Base-by-base conservation (phyloP, 2,888 invertebrate species). In the Sturmia bella region DNA sequence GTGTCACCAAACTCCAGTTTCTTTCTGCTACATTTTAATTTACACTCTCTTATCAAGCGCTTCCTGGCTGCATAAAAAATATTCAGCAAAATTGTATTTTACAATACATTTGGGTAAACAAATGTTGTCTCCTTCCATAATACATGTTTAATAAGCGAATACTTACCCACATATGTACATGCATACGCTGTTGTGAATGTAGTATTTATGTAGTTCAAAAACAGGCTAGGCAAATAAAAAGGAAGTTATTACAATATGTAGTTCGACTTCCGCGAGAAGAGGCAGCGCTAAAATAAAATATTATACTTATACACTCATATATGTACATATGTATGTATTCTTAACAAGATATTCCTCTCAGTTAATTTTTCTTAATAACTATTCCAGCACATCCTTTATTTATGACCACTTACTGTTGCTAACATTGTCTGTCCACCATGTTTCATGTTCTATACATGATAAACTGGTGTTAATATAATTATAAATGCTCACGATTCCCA, bases 401-500 rank as follows among this genome's bases (percentile, higher is more conserved):
- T 57, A 48, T 3, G 21, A 43, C 3, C 54, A 27, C 19, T 15
- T 15, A 21, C 56, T 57, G 15, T 57, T 27, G 5, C 0, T 21
- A 13, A 7, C 12, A 48, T 13, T 70, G 0, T 57, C 1, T 41
- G 32, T 39, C 57, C 37, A 0, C 13, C 15, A 13, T 37, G 39
- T 9, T 32, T 3, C 11, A 21, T 59, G 13, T 32, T 32, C 32
- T 73, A 37, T 56, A n/a, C 39, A 50, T 32, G 15, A 17, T 11
- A 48, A 72, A 72, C 56, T 57, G 56, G 32, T 64, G 57, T 72
- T 72, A 78, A 72, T 72, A 64, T 59, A 72, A 72, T 80, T 80
- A 69, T 74, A 64, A 75, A 69, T 69, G 21, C 63, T 74, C 54
- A 63, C 63, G 69, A 39, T 63, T 76, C 48, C 57, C 61, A 50